Percentiles rank a stretch among this genome's conserved stretches.
Conservation (phyloP, 2,113 vertebrate genomes). For the Boulengeromyrus knoepffleri region DNA sequence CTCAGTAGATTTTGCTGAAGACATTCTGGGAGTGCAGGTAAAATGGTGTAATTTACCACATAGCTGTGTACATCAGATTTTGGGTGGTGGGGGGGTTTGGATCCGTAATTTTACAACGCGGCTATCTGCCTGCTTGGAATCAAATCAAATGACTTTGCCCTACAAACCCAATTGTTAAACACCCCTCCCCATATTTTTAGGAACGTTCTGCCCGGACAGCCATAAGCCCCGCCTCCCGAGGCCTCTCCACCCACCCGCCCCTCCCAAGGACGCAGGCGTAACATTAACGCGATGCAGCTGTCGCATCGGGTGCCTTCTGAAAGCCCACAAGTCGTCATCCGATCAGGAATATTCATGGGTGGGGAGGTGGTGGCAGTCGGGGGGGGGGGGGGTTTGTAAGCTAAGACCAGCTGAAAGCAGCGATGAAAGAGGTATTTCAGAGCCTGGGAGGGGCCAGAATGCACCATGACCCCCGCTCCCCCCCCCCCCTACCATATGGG, state of each 20-base stretch:
- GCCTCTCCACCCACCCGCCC: background rate
- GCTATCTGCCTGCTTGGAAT: background rate
- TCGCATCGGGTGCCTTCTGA: background rate
- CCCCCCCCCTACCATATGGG: background rate
- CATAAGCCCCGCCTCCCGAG: background rate
- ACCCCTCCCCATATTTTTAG: background rate
- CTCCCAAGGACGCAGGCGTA: background rate
- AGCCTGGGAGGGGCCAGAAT: background rate
- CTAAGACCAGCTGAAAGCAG: background rate
- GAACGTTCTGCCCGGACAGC: background rate
- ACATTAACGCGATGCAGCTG: background rate
- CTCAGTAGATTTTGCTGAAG: background rate
- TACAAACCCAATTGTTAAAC: background rate
- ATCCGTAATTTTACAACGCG: background rate
- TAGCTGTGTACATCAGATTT: background rate
- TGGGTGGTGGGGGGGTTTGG: background rate
- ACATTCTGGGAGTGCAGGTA: background rate
- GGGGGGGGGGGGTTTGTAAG: background rate
- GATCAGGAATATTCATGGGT: background rate
- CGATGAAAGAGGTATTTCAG: constrained; percentile 12
- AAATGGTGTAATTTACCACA: background rate
- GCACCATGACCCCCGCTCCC: background rate
- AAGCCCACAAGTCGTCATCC: background rate
- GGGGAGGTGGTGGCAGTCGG: background rate
- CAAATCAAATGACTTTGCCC: background rate